Base-by-base conservation (phyloP, 2,113 vertebrate species). In the Tor tambroides region DNA sequence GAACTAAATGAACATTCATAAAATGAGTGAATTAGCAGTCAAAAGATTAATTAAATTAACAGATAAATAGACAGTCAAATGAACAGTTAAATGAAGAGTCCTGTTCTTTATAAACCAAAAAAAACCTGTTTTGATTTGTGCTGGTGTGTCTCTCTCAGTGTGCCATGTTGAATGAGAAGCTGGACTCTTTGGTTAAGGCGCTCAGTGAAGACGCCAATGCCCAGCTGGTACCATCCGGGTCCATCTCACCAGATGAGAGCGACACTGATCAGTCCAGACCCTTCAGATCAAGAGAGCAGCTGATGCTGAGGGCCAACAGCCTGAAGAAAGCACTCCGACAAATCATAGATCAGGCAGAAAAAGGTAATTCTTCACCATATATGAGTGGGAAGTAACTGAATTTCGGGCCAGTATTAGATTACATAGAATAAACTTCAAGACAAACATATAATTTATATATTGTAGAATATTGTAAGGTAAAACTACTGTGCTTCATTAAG, bases 291-390 rank as follows among this genome's bases (percentile, higher is more conserved):
- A 97, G 95, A 88, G 96, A 97, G 93, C 97, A 99, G 91, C 93
- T 98, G 89, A 98, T 99, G 95, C 93, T 98, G 82, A 91, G 96
- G 74, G 97, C 97, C 0, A 97, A 97, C 94, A 98, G 97, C 91
- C 95, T 99, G 91, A 98, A 99, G 94, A 98, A 99, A 90, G 98
- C 98, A 2, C 93, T 99, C 90, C 91, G 96, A 85, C 98, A 99
- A 92, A 97, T 99, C 93, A 97, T 99, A 12, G 97, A 98, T 86
- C 97, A 99, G 91, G 95, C 98, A 0, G 97, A 99, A 94, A 97
- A 97, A 96, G 98, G 98, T 95, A 35, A 89, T n/a, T 10, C 63
- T 21, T 84, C 67, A 54, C 21, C 3, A 11, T 72, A 51, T 56
- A 26, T 4, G 43, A n/a, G 11, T 51, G n/a, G 14, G 28, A 51